phyloP scores from a whole-genome alignment of 2,113 vertebrate genomes.

The Candoia aspera region DNA sequence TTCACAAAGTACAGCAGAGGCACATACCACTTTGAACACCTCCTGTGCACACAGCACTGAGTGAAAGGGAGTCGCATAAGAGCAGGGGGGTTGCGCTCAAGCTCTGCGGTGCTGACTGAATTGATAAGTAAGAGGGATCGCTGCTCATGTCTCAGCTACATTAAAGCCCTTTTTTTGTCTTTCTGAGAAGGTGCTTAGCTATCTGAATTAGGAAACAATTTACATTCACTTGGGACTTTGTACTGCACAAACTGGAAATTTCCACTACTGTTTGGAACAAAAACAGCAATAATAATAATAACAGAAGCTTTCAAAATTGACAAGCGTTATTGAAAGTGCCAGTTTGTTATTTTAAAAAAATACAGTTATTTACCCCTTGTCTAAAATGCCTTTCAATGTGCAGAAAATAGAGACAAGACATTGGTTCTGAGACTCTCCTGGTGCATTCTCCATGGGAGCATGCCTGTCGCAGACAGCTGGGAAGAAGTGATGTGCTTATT shows the following conservation, averaged over 20 bases:
- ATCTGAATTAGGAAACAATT: constrained; percentile 53
- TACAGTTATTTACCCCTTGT: neutral
- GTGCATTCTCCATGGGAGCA: neutral
- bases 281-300: neutral
- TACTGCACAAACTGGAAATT: constrained; percentile 39
- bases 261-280: constrained; percentile 40
- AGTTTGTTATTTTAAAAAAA: neutral
- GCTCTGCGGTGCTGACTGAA: neutral
- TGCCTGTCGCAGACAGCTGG: neutral
- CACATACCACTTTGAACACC: constrained; percentile 37
- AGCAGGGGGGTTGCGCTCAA: neutral
- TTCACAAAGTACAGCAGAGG: constrained; percentile 56
- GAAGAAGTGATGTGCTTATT: constrained; percentile 18
- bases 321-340: constrained; percentile 16
- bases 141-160: constrained; percentile 69
- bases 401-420: constrained; percentile 15
- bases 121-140: constrained; percentile 66
- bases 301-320: constrained; percentile 31
- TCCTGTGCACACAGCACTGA: constrained; percentile 17
- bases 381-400: constrained; percentile 25
- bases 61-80: neutral
- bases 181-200: constrained; percentile 63
- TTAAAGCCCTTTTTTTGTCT: constrained; percentile 75
- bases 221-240: constrained; percentile 17
- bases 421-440: neutral